Percentiles rank a stretch among this genome's conserved stretches.
Evolutionary conservation across 1,140 invertebrate genomes (phyloP).

Genomic region (Drosophila ironensis): DNA sequence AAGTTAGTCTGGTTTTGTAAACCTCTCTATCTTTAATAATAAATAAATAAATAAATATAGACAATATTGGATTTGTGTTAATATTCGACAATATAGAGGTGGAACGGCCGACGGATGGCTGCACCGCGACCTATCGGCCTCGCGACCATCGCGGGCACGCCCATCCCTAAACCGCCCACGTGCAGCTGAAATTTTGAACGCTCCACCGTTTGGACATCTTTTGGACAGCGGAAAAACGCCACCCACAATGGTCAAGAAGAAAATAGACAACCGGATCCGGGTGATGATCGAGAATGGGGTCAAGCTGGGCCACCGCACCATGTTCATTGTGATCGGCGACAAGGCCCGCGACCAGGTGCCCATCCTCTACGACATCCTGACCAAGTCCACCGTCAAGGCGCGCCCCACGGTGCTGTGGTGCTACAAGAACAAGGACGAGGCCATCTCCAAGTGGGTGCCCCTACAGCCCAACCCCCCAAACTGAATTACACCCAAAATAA

Average conservation of each 20-base stretch:
- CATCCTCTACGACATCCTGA: slow-evolving; percentile 98
- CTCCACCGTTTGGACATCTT: slow-evolving; percentile 1
- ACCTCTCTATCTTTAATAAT: too few species aligned
- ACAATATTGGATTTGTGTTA: too few species aligned
- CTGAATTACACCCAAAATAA: too few species aligned
- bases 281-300: slow-evolving; percentile 99
- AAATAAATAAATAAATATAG: too few species aligned
- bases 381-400: slow-evolving; percentile 95
- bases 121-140: too few species aligned
- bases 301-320: slow-evolving; percentile 91
- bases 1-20: too few species aligned
- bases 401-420: slow-evolving; percentile 98
- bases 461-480: not conserved
- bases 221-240: not conserved
- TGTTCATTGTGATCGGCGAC: slow-evolving; percentile 98
- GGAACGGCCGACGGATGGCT: too few species aligned
- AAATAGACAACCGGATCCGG: slow-evolving; percentile 98
- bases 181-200: slow-evolving; percentile 44
- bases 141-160: not conserved
- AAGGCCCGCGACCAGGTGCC: slow-evolving; percentile 98
- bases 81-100: too few species aligned
- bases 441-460: slow-evolving; percentile 89
- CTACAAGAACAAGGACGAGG: slow-evolving; percentile 96
- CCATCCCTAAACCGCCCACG: slow-evolving; percentile 36
- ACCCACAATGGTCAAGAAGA: slow-evolving; percentile 90